Conservation (phyloP, 1,140 invertebrate species). For the Platorchestia sp. region DNA sequence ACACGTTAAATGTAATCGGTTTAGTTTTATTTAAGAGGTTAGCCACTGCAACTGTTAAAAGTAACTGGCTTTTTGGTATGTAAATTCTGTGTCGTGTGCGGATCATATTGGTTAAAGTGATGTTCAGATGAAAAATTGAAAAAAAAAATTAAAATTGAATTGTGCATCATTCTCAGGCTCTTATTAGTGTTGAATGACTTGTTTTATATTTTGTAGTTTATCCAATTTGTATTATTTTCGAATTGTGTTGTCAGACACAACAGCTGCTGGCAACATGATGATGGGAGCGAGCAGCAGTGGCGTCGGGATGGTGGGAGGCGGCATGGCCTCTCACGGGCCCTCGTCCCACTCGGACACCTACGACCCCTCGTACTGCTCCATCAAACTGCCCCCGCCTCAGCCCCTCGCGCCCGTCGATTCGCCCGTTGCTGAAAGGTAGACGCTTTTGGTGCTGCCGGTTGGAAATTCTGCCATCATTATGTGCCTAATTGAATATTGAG, state of each 20-base stretch:
- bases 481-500: too few relatives aligned
- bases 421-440: slow-evolving; percentile 76
- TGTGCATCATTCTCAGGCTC: neutral
- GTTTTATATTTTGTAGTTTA: neutral
- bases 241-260: slow-evolving; percentile 49
- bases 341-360: slow-evolving; percentile 68
- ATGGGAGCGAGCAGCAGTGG: slow-evolving; percentile 33
- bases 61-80: too few relatives aligned
- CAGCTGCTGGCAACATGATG: slow-evolving; percentile 59
- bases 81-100: neutral
- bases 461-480: neutral
- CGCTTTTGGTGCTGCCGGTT: neutral
- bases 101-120: neutral
- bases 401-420: slow-evolving; percentile 82
- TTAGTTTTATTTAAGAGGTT: too few relatives aligned
- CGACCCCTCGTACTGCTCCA: slow-evolving; percentile 76
- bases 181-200: neutral
- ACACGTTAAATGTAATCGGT: too few relatives aligned
- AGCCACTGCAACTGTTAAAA: too few relatives aligned
- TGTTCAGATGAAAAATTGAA: neutral
- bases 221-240: slow-evolving; percentile 30
- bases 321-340: neutral
- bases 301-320: slow-evolving; percentile 57
- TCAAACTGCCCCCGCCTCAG: slow-evolving; percentile 81
- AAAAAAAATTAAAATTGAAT: neutral